Base-by-base conservation (phyloP, 2,113 vertebrate species). In the Macheiramphus alcinus region DNA sequence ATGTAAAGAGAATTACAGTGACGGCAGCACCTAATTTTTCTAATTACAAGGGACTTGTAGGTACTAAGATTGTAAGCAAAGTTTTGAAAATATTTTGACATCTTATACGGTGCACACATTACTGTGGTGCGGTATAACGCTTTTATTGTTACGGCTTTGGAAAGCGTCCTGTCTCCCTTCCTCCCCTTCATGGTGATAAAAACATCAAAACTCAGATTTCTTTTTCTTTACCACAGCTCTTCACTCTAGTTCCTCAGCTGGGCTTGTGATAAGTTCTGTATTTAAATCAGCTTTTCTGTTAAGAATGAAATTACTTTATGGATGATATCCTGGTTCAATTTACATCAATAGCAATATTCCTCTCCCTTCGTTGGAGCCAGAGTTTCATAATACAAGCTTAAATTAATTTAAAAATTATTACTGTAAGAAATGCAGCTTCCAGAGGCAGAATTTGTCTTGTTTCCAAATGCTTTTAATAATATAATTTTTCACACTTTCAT, bases 391-490 rank as follows among this genome's bases (percentile, higher is more conserved):
- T 42, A 88, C 8, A 86, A 86, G 8, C 25, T 83, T 22, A 92
- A 88, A 88, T 92, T 95, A 90, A 86, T 92, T 82, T 92, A 2
- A 48, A 82, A 93, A 80, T 86, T 50, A 88, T 92, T 95, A 76
- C 66, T 45, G 8, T 53, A 93, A 66, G 71, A 92, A 90, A 92
- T 42, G 11, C 7, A 80, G 48, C 31, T 92, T 93, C 36, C 40
- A 90, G 58, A 75, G 34, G n/a, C 22, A 90, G 32, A 85, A 63
- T 92, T 71, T 85, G 1, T 78, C 45, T 79, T 80, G 23, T 76
- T 92, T 87, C 22, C 20, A 16, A 32, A 87, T 52, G 43, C 15
- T 65, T 80, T 90, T 82, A 79, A 47, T 79, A 59, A 67, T 18
- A 71, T 8, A 80, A 10, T 55, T 80, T 79, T 93, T 81, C 43